phyloP scores from a whole-genome alignment of 2,113 vertebrate genomes.

The Ranitomeya imitator region DNA sequence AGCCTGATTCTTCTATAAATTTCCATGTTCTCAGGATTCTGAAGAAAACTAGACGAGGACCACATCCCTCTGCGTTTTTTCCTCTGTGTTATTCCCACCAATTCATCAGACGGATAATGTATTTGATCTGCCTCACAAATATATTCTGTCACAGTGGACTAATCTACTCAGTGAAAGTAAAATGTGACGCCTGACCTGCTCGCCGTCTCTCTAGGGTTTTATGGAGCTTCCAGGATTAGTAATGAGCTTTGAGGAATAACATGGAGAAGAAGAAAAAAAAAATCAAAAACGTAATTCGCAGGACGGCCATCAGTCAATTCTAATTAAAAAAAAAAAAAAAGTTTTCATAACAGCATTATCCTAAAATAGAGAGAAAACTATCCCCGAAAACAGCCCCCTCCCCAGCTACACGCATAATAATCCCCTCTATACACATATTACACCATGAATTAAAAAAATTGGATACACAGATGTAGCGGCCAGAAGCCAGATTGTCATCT shows the following conservation, averaged over 20 bases:
- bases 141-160: not conserved
- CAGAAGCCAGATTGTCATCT: not conserved
- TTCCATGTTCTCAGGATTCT: not conserved
- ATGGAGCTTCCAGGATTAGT: constrained; percentile 17
- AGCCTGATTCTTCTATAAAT: not conserved
- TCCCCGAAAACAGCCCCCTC: not conserved
- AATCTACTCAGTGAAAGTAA: constrained; percentile 7
- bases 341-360: not conserved
- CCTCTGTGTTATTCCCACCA: not conserved
- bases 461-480: not conserved
- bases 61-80: not conserved
- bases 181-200: not conserved
- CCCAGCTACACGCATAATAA: not conserved
- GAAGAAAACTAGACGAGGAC: not conserved
- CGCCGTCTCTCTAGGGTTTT: constrained; percentile 19
- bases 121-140: not conserved
- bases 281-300: not conserved
- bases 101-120: not conserved
- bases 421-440: not conserved
- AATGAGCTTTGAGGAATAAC: constrained; percentile 23
- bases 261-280: not conserved
- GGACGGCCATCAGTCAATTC: not conserved
- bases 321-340: not conserved
- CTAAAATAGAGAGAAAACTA: not conserved
- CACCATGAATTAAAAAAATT: not conserved